A percentile compares a stretch with the other conserved stretches of the same genome.
These are phyloP conservation scores for Balearica regulorum DNA, from an alignment of 2,797 vertebrate species.

Conservation along the genomic window DNA sequence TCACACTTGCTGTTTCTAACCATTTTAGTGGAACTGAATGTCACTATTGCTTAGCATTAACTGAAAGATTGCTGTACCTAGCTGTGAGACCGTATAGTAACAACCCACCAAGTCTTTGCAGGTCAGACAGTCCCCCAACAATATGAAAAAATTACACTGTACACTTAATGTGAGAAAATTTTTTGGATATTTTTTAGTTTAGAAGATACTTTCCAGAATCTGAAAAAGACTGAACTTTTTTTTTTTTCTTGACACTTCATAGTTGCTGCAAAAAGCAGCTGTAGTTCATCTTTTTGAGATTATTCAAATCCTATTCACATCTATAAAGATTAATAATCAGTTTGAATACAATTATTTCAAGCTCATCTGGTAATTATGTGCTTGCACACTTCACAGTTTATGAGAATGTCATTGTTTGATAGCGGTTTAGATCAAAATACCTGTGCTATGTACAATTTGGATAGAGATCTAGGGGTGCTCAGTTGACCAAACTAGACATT, in stretches of 20 bases:
- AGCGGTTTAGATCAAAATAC: not conserved
- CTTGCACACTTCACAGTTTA: not conserved
- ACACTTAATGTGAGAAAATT: not conserved
- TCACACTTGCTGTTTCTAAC: constrained; percentile 8
- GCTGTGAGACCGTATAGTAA: not conserved
- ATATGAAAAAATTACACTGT: not conserved
- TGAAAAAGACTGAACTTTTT: not conserved
- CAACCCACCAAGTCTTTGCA: not conserved
- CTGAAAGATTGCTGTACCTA: not conserved
- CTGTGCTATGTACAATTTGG: not conserved
- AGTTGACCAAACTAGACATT: rapidly evolving
- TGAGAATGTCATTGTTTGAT: not conserved
- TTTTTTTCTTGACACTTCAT: not conserved
- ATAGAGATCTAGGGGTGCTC: not conserved
- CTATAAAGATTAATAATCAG: not conserved
- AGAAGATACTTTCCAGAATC: not conserved
- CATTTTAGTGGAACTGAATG: not conserved
- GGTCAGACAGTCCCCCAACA: not conserved
- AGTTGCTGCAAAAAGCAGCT: not conserved
- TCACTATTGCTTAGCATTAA: not conserved
- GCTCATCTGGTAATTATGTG: not conserved
- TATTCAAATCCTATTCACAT: not conserved
- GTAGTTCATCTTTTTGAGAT: not conserved
- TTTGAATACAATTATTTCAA: not conserved
- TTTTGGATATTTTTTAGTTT: not conserved